These are phyloP conservation scores for Ridgeia piscesae DNA, from an alignment of 1,140 invertebrate genomes.

Conservation along the genomic window DNA sequence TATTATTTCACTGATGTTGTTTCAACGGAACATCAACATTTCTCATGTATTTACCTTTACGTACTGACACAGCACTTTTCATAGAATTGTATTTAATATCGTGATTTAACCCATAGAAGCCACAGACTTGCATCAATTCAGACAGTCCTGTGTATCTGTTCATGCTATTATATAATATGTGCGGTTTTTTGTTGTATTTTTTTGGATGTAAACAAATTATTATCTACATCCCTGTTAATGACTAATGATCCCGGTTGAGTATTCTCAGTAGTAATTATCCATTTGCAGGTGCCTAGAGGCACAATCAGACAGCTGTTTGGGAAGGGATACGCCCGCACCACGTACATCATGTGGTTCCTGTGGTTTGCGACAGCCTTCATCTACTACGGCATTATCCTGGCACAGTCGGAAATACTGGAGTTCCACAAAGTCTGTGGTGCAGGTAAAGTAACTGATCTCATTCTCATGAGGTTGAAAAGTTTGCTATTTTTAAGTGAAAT, in stretches of 20 bases:
- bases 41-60: conserved; percentile 7
- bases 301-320: conserved; percentile 45
- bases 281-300: conserved; percentile 33
- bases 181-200: too few species aligned
- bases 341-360: conserved; percentile 52
- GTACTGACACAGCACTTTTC: not conserved
- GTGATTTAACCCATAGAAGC: not conserved
- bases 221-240: too few species aligned
- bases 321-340: conserved; percentile 43
- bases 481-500: too few species aligned
- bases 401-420: conserved; percentile 90
- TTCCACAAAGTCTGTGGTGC: conserved; percentile 25
- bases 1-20: too few species aligned
- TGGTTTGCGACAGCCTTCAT: conserved; percentile 93
- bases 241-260: too few species aligned
- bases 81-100: conserved; percentile 11
- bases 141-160: too few species aligned
- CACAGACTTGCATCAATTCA: not conserved
- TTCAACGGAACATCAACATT: not conserved
- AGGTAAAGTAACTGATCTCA: not conserved
- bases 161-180: too few species aligned
- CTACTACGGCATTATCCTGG: conserved; percentile 92
- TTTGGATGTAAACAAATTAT: too few species aligned
- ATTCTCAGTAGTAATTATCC: not conserved
- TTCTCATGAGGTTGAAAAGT: not conserved